These are phyloP conservation scores for Drosophila tripunctata DNA, from an alignment of 2,888 invertebrate species.

Conservation along the genomic window DNA sequence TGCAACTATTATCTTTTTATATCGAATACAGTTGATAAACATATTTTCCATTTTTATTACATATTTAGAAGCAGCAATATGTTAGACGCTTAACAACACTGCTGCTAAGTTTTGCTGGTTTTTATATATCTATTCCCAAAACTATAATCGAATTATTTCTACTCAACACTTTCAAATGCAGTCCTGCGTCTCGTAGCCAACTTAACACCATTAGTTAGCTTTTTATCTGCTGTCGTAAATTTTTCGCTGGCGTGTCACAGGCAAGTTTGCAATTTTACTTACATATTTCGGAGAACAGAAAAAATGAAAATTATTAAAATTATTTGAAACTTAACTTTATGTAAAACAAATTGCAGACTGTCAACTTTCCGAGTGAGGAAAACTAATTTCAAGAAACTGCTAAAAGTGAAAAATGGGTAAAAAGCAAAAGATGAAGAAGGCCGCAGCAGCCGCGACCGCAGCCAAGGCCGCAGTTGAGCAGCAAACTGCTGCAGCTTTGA, in stretches of 20 bases:
- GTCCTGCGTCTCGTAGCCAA: slow-evolving; percentile 13
- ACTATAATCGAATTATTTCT: too few relatives aligned
- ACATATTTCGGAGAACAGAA: not conserved
- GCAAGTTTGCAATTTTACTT: slow-evolving; percentile 8
- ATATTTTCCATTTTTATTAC: too few relatives aligned
- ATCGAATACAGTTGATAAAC: too few relatives aligned
- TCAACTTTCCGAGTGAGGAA: slow-evolving; percentile 4
- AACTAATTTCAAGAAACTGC: slow-evolving; percentile 5
- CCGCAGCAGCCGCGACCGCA: not conserved
- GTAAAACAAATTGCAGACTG: slow-evolving; percentile 26
- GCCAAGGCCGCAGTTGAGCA: not conserved
- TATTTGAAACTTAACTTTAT: slow-evolving; percentile 8
- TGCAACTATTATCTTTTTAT: too few relatives aligned
- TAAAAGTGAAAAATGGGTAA: slow-evolving; percentile 42
- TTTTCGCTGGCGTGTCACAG: not conserved
- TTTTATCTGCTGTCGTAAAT: not conserved
- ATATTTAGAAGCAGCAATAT: too few relatives aligned
- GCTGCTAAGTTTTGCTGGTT: not conserved
- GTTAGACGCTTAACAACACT: too few relatives aligned
- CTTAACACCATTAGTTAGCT: not conserved
- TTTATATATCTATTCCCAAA: not conserved
- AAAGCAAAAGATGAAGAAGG: slow-evolving; percentile 42
- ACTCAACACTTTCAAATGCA: not conserved
- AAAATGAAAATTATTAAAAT: slow-evolving; percentile 9
- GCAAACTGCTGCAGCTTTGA: not conserved